Percentiles rank a stretch among this genome's conserved stretches.
These are phyloP conservation scores for Phaethon lepturus DNA, from an alignment of 2,113 vertebrate species.

Conservation along the genomic window DNA sequence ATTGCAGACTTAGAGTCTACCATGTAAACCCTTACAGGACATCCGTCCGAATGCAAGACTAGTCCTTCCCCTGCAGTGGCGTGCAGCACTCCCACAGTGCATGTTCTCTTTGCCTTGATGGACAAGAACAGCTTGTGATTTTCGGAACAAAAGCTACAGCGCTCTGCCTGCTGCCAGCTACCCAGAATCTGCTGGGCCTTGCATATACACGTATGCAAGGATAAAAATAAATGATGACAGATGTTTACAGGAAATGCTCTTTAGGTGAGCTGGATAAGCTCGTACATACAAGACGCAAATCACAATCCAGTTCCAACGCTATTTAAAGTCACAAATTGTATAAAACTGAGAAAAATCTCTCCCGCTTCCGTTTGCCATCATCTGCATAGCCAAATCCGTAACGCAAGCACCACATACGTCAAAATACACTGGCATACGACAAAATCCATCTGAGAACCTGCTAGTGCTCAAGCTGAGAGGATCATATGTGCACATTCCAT, in stretches of 20 bases:
- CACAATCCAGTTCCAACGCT: background rate
- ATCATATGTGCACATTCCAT: fast-evolving
- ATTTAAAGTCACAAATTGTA: background rate
- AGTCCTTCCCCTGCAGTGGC: background rate
- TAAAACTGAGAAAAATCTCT: background rate
- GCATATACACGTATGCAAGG: background rate
- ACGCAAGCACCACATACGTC: background rate
- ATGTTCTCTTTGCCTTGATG: background rate
- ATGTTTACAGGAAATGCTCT: background rate
- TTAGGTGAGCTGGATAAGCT: background rate
- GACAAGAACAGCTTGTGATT: background rate
- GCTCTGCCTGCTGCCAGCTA: background rate
- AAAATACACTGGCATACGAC: background rate
- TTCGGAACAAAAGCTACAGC: background rate
- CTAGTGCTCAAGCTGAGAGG: background rate
- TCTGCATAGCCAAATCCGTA: background rate
- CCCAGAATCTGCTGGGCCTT: background rate
- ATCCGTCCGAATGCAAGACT: background rate
- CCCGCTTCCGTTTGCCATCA: background rate
- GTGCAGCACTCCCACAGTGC: background rate
- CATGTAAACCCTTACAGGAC: background rate
- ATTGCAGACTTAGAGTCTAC: background rate
- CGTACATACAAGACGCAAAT: background rate
- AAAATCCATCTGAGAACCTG: background rate
- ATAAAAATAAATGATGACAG: background rate